These are phyloP conservation scores for Berghia stephanieae DNA, from an alignment of 1,140 invertebrate species.

Conservation along the genomic window DNA sequence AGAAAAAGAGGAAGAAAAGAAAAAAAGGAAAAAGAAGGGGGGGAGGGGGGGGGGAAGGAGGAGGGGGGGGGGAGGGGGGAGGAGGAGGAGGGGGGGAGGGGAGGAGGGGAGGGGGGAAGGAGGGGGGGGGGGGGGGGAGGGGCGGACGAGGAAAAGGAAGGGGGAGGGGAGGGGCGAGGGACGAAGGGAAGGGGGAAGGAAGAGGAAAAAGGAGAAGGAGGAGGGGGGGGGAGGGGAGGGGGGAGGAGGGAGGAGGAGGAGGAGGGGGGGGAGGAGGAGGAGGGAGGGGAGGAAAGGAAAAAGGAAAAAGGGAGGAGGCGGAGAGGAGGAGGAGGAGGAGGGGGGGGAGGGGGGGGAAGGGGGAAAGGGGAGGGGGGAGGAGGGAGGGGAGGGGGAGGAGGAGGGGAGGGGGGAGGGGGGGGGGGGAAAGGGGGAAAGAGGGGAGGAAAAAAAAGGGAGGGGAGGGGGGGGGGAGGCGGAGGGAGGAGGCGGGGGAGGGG, in stretches of 20 bases:
- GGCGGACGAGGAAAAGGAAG: not conserved
- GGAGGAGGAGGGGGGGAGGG: not conserved
- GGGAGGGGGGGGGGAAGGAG: not conserved
- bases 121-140: not conserved
- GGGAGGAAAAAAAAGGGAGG: not conserved
- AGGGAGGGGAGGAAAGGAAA: not conserved
- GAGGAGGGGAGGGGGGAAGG: not conserved
- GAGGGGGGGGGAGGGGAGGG: not conserved
- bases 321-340: too few species aligned
- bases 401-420: not conserved
- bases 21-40: not conserved
- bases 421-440: not conserved
- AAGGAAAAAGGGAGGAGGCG: not conserved
- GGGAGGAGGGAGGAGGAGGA: not conserved
- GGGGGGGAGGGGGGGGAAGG: not conserved
- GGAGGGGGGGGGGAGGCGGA: too few species aligned
- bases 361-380: constrained; percentile 11
- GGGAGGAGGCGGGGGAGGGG: too few species aligned
- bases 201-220: not conserved
- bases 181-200: not conserved
- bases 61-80: not conserved
- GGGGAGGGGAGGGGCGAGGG: constrained; percentile 1
- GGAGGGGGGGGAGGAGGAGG: not conserved
- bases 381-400: not conserved
- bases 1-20: not conserved